Base-by-base conservation (phyloP, 2,113 vertebrate species). In the Urocolius indicus region DNA sequence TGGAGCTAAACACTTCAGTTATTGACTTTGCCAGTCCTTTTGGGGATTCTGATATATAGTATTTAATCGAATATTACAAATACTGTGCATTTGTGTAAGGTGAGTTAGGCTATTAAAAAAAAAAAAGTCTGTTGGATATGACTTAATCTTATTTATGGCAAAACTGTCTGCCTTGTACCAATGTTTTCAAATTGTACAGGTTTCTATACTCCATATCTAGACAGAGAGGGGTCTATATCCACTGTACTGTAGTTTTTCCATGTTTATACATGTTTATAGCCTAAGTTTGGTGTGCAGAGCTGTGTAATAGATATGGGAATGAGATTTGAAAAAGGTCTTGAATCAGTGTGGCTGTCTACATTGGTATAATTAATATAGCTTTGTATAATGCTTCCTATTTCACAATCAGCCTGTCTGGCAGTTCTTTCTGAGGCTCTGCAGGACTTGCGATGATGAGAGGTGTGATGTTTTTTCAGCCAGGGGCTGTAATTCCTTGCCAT, bases 401-500 rank as follows among this genome's bases (percentile, higher is more conserved):
- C 78, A 27, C 15, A 4, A 0, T 30, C 58, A 83, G 58, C 74
- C 30, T 75, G 27, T 30, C 84, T 93, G 82, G 63, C 71, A 6
- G 46, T 83, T 41, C 51, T 51, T 87, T 34, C 54, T 76, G 88
- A 83, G 46, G 43, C 92, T 92, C 79, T 83, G 88, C 83, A 86
- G 88, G 88, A 62, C 4, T 1, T 66, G 55, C 62, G 86, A 58
- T 68, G 76, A 63, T 86, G 71, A 51, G 85, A 86, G 49, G 54
- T 49, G 55, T 51, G 78, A 85, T 88, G 24, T 41, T 76, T 93
- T 94, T 88, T 87, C 75, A 88, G 90, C 89, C 2, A 1, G 92
- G 63, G 90, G 79, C 92, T 94, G 59, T 90, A 92, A 88, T 90
- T 94, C 82, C 51, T 90, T 95, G 92, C 79, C 90, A 51, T 54